phyloP scores from a whole-genome alignment of 2,797 vertebrate genomes.

The Thaleichthys pacificus region DNA sequence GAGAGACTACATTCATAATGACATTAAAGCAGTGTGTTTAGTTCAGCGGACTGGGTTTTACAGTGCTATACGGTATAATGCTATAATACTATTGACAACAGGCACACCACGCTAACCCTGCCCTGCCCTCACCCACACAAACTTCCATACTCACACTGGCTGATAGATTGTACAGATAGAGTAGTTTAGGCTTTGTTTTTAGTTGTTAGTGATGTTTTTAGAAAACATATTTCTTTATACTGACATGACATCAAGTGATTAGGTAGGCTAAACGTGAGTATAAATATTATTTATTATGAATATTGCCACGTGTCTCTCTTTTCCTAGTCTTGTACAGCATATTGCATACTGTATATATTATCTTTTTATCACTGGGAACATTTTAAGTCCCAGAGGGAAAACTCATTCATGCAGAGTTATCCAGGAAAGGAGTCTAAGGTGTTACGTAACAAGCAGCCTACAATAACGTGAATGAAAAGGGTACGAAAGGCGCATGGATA shows the following conservation, averaged over 20 bases:
- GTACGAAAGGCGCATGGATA: constrained; percentile 50
- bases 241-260: not conserved
- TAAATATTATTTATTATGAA: constrained; percentile 18
- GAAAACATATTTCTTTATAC: not conserved
- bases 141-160: not conserved
- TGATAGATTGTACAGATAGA: not conserved
- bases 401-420: constrained; percentile 60
- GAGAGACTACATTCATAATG: not conserved
- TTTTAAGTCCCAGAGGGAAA: constrained; percentile 59
- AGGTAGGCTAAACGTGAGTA: constrained; percentile 16
- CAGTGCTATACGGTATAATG: not conserved
- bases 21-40: too few species aligned
- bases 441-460: constrained; percentile 66
- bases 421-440: constrained; percentile 50
- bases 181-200: not conserved
- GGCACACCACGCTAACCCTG: not conserved
- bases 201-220: too few species aligned
- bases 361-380: constrained; percentile 64
- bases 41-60: not conserved
- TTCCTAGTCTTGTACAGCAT: constrained; percentile 28
- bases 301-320: constrained; percentile 28
- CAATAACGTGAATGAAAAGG: constrained; percentile 70
- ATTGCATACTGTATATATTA: constrained; percentile 33
- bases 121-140: not conserved
- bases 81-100: not conserved